phyloP scores from a whole-genome alignment of 2,888 invertebrate species.

The Pammene fasciana region DNA sequence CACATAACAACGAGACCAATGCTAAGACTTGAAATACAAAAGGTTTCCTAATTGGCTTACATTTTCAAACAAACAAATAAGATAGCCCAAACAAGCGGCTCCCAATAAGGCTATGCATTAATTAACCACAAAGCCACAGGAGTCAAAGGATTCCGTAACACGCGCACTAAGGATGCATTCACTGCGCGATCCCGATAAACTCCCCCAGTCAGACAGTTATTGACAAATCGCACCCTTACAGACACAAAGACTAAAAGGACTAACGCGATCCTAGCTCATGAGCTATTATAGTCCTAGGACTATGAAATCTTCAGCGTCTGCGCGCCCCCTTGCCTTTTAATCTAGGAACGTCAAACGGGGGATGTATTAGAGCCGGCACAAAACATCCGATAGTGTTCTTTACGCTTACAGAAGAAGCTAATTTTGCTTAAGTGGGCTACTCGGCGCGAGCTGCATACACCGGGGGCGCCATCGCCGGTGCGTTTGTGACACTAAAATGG shows the following conservation, averaged over 20 bases:
- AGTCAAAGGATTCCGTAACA: conserved; percentile 5
- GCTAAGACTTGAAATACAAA: not conserved
- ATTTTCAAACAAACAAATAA: not conserved
- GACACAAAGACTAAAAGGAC: conserved; percentile 6
- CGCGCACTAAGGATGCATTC: conserved; percentile 25
- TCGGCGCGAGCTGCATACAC: conserved; percentile 59
- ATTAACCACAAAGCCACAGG: conserved; percentile 20
- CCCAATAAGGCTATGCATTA: conserved; percentile 9
- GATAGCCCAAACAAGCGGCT: conserved; percentile 2
- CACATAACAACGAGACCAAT: not conserved
- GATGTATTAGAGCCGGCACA: conserved; percentile 70
- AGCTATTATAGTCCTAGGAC: conserved; percentile 57
- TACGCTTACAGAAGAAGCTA: conserved; percentile 80
- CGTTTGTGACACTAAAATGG: conserved; percentile 71
- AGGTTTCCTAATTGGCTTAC: not conserved
- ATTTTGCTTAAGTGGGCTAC: conserved; percentile 83
- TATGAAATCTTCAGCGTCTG: conserved; percentile 56
- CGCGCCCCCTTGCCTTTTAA: conserved; percentile 67
- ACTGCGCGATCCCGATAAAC: conserved; percentile 35
- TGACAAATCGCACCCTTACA: conserved; percentile 32
- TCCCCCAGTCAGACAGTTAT: conserved; percentile 37
- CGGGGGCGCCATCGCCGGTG: conserved; percentile 62
- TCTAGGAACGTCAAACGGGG: conserved; percentile 69
- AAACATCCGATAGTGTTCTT: conserved; percentile 82
- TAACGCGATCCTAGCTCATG: conserved; percentile 39